Evolutionary conservation across 2,888 invertebrate species (phyloP), one percentile per base, ranked within the genome.

Genomic region (Meghimatium bilineatum): DNA sequence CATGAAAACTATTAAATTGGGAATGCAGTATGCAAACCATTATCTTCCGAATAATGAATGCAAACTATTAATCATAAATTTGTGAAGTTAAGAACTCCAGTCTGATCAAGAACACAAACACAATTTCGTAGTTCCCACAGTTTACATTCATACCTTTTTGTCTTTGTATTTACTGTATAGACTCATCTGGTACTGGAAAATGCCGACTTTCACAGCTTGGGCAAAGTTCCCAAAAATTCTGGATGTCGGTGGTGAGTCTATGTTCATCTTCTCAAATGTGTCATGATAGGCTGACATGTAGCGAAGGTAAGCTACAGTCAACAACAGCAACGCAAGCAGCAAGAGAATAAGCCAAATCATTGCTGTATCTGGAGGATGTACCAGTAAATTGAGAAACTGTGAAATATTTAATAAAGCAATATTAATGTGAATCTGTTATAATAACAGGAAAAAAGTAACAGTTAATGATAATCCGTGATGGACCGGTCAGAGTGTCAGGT

Each of bases 231-330:
- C 82, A 1, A 82, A 26, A 44, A 82, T 2, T 26, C 10, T 5
- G 67, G 75, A 52, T 32, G 66, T 32, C 20, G 82, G 75, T 34
- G 76, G 75, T 32, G 75, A 49, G 66, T 82, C 76, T 17, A 82
- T 75, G 44, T 67, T 76, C 67, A 82, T 79, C 69, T 79, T 79
- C 34, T 79, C n/a, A 32, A 79, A 79, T 23, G 79, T 79, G 44
- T 67, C 69, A 66, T 79, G 67, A 2, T 67, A 49, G 26, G 79
- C n/a, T 0, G 79, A 67, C 69, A 67, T 79, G 67, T 67, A 44
- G 32, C 79, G 66, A 10, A 44, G 23, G 44, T 23, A 69, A 2
- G 32, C n/a, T n/a, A 49, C 29, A 29, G 20, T 49, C 52, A 79
- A 20, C 32, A 79, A 17, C 23, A 49, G 66, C 67, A 79, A 34